Evolutionary conservation across 2,113 vertebrate species (phyloP).

Genomic region (Epinephelus moara): DNA sequence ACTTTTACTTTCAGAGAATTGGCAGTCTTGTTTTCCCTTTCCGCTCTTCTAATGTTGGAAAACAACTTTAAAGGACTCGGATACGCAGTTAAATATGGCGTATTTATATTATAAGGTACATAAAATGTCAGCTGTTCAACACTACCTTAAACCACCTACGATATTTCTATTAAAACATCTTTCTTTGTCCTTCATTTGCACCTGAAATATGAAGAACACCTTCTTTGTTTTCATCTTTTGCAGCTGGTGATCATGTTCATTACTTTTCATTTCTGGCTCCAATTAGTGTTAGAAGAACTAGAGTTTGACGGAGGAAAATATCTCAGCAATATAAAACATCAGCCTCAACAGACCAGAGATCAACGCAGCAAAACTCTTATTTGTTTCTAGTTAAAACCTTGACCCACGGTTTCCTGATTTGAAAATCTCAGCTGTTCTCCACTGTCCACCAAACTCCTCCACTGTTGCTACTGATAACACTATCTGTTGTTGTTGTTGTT

Average conservation of each 20-base stretch:
- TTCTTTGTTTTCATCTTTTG: slow-evolving; percentile 7
- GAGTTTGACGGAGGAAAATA: slow-evolving; percentile 10
- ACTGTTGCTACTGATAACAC: slow-evolving; percentile 32
- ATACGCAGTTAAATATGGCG: neutral
- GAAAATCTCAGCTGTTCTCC: slow-evolving; percentile 5
- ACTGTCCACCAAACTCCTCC: slow-evolving; percentile 10
- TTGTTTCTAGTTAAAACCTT: slow-evolving; percentile 37
- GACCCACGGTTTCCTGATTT: slow-evolving; percentile 9
- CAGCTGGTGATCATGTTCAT: neutral
- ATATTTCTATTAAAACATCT: neutral
- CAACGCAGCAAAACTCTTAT: slow-evolving; percentile 1
- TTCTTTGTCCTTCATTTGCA: neutral
- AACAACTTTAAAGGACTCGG: neutral
- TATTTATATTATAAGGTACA: neutral
- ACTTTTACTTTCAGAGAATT: slow-evolving; percentile 20
- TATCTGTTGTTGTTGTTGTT: slow-evolving; percentile 18
- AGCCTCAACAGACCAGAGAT: neutral
- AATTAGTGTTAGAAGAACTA: slow-evolving; percentile 24
- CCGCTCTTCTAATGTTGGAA: slow-evolving; percentile 3
- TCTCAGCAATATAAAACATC: slow-evolving; percentile 20
- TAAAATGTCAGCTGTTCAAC: slow-evolving; percentile 9
- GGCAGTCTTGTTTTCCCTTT: slow-evolving; percentile 21
- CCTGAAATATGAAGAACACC: neutral
- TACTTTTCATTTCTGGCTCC: slow-evolving; percentile 27
- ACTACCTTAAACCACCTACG: neutral